Evolutionary conservation across 2,797 vertebrate species (phyloP), one percentile per base, ranked within the genome.

Genomic region (Pelodytes ibericus): DNA sequence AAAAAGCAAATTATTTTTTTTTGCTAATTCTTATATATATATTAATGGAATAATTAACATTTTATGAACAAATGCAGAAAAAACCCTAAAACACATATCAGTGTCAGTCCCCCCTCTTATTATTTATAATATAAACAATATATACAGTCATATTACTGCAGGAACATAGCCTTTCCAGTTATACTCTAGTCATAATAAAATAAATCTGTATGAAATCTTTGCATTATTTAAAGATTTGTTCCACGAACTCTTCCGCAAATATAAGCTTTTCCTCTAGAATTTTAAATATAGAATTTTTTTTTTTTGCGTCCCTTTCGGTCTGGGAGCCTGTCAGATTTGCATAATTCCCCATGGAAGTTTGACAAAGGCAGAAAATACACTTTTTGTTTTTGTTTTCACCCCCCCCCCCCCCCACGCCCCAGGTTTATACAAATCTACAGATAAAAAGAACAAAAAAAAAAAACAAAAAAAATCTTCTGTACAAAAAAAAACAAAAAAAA

Each of bases 101-200:
- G 60, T 58, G 61, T 66, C 63, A 67, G 22, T 41, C 53, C 41
- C 39, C 62, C 24, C 49, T n/a, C 18, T 33, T 60, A 78, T 39
- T 73, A 73, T 72, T 30, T 72, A 68, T 66, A 79, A 56, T 79
- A 79, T 73, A 31, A 69, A 79, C 77, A 79, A 74, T 68, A 79
- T 74, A 69, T 79, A 73, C 77, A 74, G 11, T 26, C 16, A 4
- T 27, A 16, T 69, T 33, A 56, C 66, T 56, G 41, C 44, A 49
- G 63, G 56, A 67, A 62, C 41, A 26, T 66, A 16, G 31, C 20
- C 41, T 39, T 20, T 49, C 71, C 71, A 61, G 26, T 49, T 22
- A 39, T 47, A 41, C 71, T 64, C 57, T 47, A 11, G 57, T 67
- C 33, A 53, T 79, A 79, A 47, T 79, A 79, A 79, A 73, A 79